Evolutionary conservation across 1,140 invertebrate genomes (phyloP), one percentile per base, ranked within the genome.

Genomic region (Aporrectodea caliginosa): DNA sequence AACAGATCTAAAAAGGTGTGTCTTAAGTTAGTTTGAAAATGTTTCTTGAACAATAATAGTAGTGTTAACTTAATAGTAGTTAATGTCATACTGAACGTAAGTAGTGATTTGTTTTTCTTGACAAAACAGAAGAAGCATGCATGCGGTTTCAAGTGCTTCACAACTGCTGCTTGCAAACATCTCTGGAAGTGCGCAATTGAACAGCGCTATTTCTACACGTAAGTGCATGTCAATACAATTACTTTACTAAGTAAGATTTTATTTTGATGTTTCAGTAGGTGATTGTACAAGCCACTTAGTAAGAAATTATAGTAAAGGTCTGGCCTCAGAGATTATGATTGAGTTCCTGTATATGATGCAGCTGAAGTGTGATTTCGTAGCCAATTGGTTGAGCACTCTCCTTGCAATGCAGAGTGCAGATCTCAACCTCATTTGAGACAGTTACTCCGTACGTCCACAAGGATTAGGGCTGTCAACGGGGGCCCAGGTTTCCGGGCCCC

Each of bases 151-250:
- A 96, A 96, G 88, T 96, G 95, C 90, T 92, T 93, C 35, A 93
- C 93, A 81, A 92, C 93, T 34, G 92, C 93, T 33, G 92, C 94
- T 79, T 96, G 94, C 85, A 92, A 94, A 82, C 94, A 96, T 88
- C 91, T 96, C 33, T 97, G 95, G 95, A 91, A 93, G 86, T 95
- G 93, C 89, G 94, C 95, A 71, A 93, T 96, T 80, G 95, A 97
- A 87, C 95, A 96, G 89, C 94, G 95, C 92, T 89, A 96, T 80
- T 97, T 96, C 90, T 97, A 96, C 87, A 96, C 94, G 94, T 96
- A 89, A 93, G 93, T 58, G 43, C 22, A 6, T 58, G 43, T 58
- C 6, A 12, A 12, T 58, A 22, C 22, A 22, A 12, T 6, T 58
- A 6, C 6, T 58, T 58, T 58, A 22, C 6, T 58, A 22, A 12